Conservation (phyloP, 2,113 vertebrate species). For the Ia io region DNA sequence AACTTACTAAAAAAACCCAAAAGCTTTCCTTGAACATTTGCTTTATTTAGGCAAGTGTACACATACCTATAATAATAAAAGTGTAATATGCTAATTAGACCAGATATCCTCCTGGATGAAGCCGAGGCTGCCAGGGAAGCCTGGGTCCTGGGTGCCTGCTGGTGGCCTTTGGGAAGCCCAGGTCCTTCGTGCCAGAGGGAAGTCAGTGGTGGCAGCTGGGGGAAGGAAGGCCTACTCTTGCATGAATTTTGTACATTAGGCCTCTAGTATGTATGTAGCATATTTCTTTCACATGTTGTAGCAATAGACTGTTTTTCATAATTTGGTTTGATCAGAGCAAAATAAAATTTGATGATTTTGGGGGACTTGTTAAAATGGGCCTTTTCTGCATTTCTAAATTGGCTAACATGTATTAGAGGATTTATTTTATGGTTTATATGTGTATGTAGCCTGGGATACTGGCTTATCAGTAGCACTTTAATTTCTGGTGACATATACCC, state of each 20-base stretch:
- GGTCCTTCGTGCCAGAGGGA: too few species aligned
- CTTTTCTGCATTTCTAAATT: not conserved
- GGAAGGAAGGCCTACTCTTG: too few species aligned
- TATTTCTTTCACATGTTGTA: not conserved
- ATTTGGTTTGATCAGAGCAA: constrained; percentile 7
- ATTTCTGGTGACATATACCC: not conserved
- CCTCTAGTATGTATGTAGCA: not conserved
- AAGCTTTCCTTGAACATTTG: constrained; percentile 22
- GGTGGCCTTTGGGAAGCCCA: too few species aligned
- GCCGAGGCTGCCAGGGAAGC: too few species aligned
- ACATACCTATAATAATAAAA: not conserved
- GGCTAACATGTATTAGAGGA: not conserved
- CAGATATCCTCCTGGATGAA: too few species aligned
- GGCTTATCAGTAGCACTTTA: not conserved
- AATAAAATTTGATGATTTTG: constrained; percentile 25
- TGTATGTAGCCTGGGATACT: not conserved
- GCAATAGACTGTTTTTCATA: not conserved
- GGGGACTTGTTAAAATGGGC: not conserved
- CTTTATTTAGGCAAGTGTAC: not conserved
- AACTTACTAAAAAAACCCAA: not conserved
- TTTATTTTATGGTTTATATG: not conserved
- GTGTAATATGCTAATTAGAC: too few species aligned
- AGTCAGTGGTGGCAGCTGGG: too few species aligned
- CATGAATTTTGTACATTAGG: too few species aligned
- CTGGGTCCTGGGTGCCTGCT: too few species aligned